Base-by-base conservation (phyloP, 2,797 vertebrate species). In the Silurus aristotelis region DNA sequence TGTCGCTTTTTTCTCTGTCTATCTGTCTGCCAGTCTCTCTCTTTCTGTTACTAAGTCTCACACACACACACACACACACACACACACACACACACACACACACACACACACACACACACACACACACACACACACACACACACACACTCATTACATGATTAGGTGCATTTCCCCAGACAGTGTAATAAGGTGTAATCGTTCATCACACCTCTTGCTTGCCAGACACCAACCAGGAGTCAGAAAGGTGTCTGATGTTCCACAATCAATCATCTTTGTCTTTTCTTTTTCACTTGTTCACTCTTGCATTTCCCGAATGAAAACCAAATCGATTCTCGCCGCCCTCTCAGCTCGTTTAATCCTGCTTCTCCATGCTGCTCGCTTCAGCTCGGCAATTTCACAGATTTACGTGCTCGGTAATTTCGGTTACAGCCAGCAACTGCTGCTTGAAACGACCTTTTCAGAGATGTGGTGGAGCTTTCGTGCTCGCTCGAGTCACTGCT, bases 231-330 rank as follows among this genome's bases (percentile, higher is more conserved):
- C 38, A 80, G 77, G 60, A 48, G 77, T 64, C 77, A 17, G 55
- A 38, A 60, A 0, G 17, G 52, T 60, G 20, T 25, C 25, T 20
- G 75, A 31, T 60, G 55, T 5, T 38, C 75, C 19, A 19, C 61
- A 66, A 80, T 80, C 78, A 66, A 80, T 80, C 78, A 48, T 52
- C 48, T 52, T 52, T 25, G 43, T 80, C 78, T 80, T 52, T 80
- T 80, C 43, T 64, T 48, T 22, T 52, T 17, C 8, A 0, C 38
- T 5, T 38, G 1, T 6, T 0, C 43, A 64, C 61, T 66, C 77
- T 46, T 58, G 13, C 31, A 1, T 38, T 9, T 25, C 22, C 14
- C 25, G 78, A 48, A 80, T 12, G 61, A 66, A n/a, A n/a, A n/a
- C n/a, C n/a, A n/a, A n/a, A 80, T 80, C 61, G 61, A 80, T 80